Evolutionary conservation across 2,113 vertebrate genomes (phyloP), one percentile per base, ranked within the genome.

Genomic region (Barnardius zonarius): DNA sequence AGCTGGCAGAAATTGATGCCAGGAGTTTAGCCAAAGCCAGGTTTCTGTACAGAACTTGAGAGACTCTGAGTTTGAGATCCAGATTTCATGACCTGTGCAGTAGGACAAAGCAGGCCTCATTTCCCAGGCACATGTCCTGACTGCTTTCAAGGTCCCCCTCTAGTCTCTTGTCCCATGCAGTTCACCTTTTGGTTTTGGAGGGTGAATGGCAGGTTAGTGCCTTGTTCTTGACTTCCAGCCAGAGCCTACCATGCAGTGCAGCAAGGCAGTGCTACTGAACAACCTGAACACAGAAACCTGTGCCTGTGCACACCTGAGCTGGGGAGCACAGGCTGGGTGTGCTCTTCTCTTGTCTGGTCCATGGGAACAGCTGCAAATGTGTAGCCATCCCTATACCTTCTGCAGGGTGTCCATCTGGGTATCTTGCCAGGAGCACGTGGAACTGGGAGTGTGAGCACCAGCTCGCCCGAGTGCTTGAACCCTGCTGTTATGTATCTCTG

Each of bases 301-400:
- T 66, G 25, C 0, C 0, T n/a, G 6, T 46, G 10, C 9, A 1
- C 5, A 1, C 55, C 24, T 1, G 3, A 81, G 39, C 39, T 81
- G 46, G n/a, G 59, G 11, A 68, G 49, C 5, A 2, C 67, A 49
- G 77, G 8, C 18, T 72, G 84, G 12, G 23, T 37, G 62, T 44
- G 27, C 18, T 87, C 20, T 37, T 77, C 67, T 57, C 51, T 77
- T 7, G 1, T 57, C 3, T 67, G 4, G 19, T 67, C 43, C 3
- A 1, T 46, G 86, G 64, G 24, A 83, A 83, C 13, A 28, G 61
- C 51, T 79, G 19, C 16, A 39, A 52, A 85, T 2, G 0, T 70
- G 43, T 37, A 92, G 22, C 43, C 31, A 52, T 68, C n/a, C 80
- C 72, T 46, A 17, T 28, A 4, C 41, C 18, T 91, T 48, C 49